phyloP scores from a whole-genome alignment of 2,888 invertebrate genomes.

The Hyles lineata region DNA sequence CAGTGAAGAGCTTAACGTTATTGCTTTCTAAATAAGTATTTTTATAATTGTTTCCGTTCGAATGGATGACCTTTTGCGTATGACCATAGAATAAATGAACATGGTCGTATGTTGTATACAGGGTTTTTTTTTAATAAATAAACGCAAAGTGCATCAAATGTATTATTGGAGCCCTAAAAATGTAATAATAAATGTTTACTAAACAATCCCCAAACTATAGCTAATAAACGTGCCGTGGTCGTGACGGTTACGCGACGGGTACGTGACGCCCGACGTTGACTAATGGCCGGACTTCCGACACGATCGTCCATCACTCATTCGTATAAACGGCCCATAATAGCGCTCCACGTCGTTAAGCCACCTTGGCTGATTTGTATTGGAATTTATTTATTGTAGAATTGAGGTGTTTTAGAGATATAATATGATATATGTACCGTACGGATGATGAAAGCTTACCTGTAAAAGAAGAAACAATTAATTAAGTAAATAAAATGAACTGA shows the following conservation, averaged over 20 bases:
- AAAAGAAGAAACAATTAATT: too few relatives aligned
- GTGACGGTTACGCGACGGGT: slow-evolving; percentile 8
- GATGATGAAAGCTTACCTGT: too few relatives aligned
- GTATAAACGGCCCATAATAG: neutral
- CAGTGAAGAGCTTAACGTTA: too few relatives aligned
- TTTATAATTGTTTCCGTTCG: too few relatives aligned
- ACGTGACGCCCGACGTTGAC: slow-evolving; percentile 12
- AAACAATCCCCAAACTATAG: neutral
- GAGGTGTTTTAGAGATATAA: neutral
- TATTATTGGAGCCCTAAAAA: neutral
- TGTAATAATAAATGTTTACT: neutral
- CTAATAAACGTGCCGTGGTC: neutral
- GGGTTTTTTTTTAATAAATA: too few relatives aligned
- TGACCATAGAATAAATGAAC: too few relatives aligned
- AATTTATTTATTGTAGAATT: neutral
- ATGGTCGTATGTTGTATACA: too few relatives aligned
- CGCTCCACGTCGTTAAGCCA: neutral
- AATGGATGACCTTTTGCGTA: too few relatives aligned
- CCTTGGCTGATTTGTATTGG: neutral
- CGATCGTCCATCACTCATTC: slow-evolving; percentile 12
- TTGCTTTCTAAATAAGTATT: too few relatives aligned
- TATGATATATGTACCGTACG: too few relatives aligned
- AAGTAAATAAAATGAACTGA: too few relatives aligned
- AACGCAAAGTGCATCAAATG: too few relatives aligned
- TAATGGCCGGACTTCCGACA: slow-evolving; percentile 14